These are phyloP conservation scores for Euzetes globulus DNA, from an alignment of 2,888 invertebrate species.

Conservation along the genomic window DNA sequence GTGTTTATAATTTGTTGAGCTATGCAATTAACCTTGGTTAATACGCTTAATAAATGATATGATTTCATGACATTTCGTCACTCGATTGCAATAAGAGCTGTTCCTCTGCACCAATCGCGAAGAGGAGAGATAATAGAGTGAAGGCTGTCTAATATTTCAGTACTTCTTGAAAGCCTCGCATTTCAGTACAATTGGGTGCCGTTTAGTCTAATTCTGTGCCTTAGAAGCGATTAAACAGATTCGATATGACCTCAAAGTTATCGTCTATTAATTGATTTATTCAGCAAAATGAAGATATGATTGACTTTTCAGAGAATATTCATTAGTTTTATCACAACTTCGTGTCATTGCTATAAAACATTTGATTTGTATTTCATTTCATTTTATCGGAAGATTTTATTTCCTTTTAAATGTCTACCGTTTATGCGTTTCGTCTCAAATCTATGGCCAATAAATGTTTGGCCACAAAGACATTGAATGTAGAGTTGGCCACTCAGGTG, in stretches of 20 bases:
- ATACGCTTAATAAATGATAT: background rate
- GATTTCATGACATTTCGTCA: background rate
- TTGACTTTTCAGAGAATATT: too few relatives aligned
- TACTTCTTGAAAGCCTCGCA: background rate
- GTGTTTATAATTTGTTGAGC: too few relatives aligned
- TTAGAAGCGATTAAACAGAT: too few relatives aligned
- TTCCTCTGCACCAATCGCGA: background rate
- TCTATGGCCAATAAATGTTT: background rate
- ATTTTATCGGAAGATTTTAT: background rate
- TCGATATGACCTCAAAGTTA: too few relatives aligned
- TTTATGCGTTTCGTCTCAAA: conserved; percentile 13
- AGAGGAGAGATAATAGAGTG: background rate
- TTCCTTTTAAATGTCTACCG: background rate
- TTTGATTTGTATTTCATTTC: background rate
- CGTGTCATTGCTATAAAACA: background rate
- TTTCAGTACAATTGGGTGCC: too few relatives aligned
- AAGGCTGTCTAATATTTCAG: background rate
- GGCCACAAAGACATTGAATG: background rate
- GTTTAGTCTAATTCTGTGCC: too few relatives aligned
- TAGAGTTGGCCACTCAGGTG: background rate
- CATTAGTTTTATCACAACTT: background rate
- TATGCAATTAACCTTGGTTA: too few relatives aligned
- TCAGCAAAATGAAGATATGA: too few relatives aligned
- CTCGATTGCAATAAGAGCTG: background rate
- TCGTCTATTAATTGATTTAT: too few relatives aligned